These are phyloP conservation scores for Drosophila burlai DNA, from an alignment of 1,140 invertebrate species.

Conservation along the genomic window DNA sequence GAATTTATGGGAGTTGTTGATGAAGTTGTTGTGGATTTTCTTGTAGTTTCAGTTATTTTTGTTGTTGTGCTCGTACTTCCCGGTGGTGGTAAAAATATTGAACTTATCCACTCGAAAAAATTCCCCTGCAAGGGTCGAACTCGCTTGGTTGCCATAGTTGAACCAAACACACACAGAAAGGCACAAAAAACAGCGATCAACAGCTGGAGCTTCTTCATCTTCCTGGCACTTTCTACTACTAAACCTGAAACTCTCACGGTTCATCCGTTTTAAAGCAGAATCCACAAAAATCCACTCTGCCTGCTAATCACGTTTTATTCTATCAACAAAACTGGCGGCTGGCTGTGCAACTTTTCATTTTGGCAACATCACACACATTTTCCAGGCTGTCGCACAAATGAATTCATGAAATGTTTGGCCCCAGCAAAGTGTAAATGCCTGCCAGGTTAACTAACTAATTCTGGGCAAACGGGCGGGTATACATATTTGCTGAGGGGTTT, in stretches of 20 bases:
- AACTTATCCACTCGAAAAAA: constrained; percentile 53
- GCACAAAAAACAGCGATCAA: constrained; percentile 9
- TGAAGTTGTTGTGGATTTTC: background rate
- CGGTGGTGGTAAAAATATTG: constrained; percentile 37
- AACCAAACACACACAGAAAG: background rate
- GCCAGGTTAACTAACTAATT: constrained; percentile 34
- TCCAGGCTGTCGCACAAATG: constrained; percentile 69
- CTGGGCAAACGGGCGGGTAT: constrained; percentile 10
- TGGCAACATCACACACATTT: constrained; percentile 60
- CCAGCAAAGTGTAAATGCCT: constrained; percentile 64
- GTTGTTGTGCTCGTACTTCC: constrained; percentile 6
- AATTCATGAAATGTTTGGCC: constrained; percentile 79
- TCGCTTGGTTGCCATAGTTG: too few relatives aligned
- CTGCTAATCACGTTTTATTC: constrained; percentile 54
- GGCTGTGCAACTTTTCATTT: constrained; percentile 66
- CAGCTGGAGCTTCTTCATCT: constrained; percentile 59
- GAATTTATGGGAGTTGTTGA: background rate
- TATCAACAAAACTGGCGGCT: constrained; percentile 15
- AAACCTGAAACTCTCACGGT: constrained; percentile 19
- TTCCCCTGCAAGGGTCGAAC: background rate
- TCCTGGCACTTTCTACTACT: constrained; percentile 20
- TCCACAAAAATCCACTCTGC: constrained; percentile 6
- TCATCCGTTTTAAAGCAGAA: constrained; percentile 45
- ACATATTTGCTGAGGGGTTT: constrained; percentile 8
- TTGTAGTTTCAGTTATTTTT: background rate